phyloP scores from a whole-genome alignment of 2,113 vertebrate genomes.

The Ochotona curzoniae region DNA sequence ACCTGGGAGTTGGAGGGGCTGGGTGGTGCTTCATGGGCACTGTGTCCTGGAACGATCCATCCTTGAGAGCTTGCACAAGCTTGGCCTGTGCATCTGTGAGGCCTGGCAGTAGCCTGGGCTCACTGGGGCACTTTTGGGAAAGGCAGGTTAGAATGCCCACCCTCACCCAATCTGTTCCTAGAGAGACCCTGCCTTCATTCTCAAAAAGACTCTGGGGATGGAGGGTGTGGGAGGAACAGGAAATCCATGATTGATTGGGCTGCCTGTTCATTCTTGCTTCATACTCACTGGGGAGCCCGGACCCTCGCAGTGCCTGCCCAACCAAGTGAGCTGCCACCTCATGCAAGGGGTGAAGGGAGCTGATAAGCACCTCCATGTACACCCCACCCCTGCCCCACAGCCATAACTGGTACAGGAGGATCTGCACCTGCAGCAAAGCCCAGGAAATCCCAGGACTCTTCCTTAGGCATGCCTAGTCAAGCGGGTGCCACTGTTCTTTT shows the following conservation, averaged over 20 bases:
- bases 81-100: not conserved
- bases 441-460: not conserved
- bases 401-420: not conserved
- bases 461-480: not conserved
- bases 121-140: not conserved
- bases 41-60: not conserved
- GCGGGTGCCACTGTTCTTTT: slow-evolving; percentile 75
- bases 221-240: not conserved
- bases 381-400: not conserved
- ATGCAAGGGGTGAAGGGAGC: not conserved
- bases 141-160: not conserved
- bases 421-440: not conserved
- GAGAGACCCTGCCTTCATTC: not conserved
- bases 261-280: not conserved
- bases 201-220: not conserved
- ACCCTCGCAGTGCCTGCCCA: not conserved
- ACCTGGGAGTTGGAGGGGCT: not conserved
- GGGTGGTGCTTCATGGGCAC: not conserved
- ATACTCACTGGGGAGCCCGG: not conserved
- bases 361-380: not conserved
- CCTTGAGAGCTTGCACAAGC: not conserved
- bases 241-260: not conserved
- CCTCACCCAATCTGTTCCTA: not conserved
- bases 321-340: not conserved
- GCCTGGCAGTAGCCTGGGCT: not conserved